phyloP scores from a whole-genome alignment of 1,140 invertebrate genomes.

The Zaprionus taronus region DNA sequence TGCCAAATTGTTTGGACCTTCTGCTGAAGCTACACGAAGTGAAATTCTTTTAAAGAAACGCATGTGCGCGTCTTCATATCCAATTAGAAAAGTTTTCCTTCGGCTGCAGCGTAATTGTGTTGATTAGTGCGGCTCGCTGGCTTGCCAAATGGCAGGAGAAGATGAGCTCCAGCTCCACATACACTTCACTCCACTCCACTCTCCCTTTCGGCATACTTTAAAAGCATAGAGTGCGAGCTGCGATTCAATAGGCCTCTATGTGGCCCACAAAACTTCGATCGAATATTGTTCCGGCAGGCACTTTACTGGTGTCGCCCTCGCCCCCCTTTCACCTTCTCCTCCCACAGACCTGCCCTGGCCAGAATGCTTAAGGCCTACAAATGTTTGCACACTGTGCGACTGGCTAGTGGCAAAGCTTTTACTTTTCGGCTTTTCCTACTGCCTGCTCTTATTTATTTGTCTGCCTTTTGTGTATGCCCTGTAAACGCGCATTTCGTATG shows the following conservation, averaged over 20 bases:
- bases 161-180: conserved; percentile 29
- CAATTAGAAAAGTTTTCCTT: conserved; percentile 81
- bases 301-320: conserved; percentile 16
- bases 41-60: conserved; percentile 77
- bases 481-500: conserved; percentile 11
- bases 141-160: conserved; percentile 23
- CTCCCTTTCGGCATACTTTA: conserved; percentile 44
- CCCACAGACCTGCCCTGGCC: conserved; percentile 22
- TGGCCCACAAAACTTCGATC: conserved; percentile 71
- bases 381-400: conserved; percentile 77
- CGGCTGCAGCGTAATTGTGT: conserved; percentile 78
- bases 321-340: conserved; percentile 3
- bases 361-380: conserved; percentile 49
- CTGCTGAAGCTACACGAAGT: conserved; percentile 41
- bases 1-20: conserved; percentile 78
- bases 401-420: conserved; percentile 65
- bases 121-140: conserved; percentile 80
- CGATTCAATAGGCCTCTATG: conserved; percentile 32
- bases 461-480: conserved; percentile 35
- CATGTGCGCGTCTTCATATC: conserved; percentile 82
- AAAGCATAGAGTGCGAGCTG: conserved; percentile 18
- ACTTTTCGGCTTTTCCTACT: conserved; percentile 79
- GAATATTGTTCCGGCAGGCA: conserved; percentile 62
- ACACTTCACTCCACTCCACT: background rate
- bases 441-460: conserved; percentile 52